Evolutionary conservation across 1,140 invertebrate species (phyloP).

Genomic region (Drosophila jambulina): DNA sequence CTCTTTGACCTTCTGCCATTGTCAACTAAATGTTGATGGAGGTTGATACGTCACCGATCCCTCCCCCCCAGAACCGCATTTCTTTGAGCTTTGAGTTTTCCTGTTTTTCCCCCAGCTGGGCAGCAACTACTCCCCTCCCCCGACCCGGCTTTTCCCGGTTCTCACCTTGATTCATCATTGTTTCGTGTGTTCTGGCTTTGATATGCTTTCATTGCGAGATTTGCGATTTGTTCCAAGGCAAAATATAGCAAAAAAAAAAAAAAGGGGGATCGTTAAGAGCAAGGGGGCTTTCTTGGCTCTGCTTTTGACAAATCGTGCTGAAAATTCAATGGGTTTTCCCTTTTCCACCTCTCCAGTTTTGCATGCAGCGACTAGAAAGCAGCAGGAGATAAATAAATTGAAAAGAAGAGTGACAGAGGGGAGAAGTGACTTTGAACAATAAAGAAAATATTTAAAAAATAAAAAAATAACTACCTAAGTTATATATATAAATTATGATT

Average conservation of each 20-base stretch:
- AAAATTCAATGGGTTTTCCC: constrained; percentile 53
- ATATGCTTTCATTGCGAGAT: constrained; percentile 48
- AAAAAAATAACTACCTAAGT: neutral
- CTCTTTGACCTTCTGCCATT: constrained; percentile 46
- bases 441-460: neutral
- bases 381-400: constrained; percentile 12
- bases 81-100: constrained; percentile 24
- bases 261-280: neutral
- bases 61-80: neutral
- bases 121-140: constrained; percentile 39
- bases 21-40: constrained; percentile 47
- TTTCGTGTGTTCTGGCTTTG: constrained; percentile 57
- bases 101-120: constrained; percentile 2
- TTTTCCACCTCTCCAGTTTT: constrained; percentile 8
- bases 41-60: constrained; percentile 25
- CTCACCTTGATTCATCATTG: constrained; percentile 53
- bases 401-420: neutral
- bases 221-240: constrained; percentile 37
- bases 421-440: neutral
- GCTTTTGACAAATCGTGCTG: constrained; percentile 69
- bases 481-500: neutral
- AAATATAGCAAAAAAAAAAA: neutral
- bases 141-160: constrained; percentile 18
- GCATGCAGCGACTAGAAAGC: constrained; percentile 20
- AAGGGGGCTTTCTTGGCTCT: constrained; percentile 19